A percentile compares a stretch with the other conserved stretches of the same genome.
phyloP scores from a whole-genome alignment of 2,888 invertebrate species.

The Pollenia labialis region DNA sequence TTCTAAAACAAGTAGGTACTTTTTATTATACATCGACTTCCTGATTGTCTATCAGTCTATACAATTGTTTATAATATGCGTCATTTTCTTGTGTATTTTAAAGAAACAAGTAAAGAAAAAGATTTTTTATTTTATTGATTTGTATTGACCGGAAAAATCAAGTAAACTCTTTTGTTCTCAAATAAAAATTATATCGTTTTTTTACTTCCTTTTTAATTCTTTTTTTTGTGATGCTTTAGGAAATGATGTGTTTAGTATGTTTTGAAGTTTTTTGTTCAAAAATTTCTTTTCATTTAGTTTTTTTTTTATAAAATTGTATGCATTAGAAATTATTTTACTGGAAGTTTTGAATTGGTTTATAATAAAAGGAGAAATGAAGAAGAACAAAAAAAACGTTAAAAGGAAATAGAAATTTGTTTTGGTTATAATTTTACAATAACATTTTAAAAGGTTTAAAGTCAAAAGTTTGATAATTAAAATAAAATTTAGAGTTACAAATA shows the following conservation, averaged over 20 bases:
- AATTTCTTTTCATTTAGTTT: slow-evolving; percentile 26
- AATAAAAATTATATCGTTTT: slow-evolving; percentile 27
- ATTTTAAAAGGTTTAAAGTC: slow-evolving; percentile 31
- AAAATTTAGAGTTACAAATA: too few relatives aligned
- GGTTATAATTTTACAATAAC: slow-evolving; percentile 11
- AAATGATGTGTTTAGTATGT: slow-evolving; percentile 62
- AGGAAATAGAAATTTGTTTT: slow-evolving; percentile 56
- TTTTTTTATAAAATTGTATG: slow-evolving; percentile 30
- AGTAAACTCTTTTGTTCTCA: slow-evolving; percentile 65
- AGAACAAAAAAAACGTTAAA: not conserved
- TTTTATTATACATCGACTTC: not conserved
- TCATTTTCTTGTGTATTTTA: not conserved
- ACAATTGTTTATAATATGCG: not conserved
- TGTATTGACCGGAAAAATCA: slow-evolving; percentile 74
- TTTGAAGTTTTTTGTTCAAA: slow-evolving; percentile 72
- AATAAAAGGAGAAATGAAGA: slow-evolving; percentile 20
- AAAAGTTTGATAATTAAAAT: too few relatives aligned
- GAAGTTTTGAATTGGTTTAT: slow-evolving; percentile 70
- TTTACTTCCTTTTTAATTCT: not conserved
- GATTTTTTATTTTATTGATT: slow-evolving; percentile 43
- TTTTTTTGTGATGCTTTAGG: slow-evolving; percentile 45
- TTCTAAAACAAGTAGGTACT: not conserved
- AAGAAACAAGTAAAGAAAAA: not conserved
- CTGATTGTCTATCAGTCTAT: slow-evolving; percentile 17
- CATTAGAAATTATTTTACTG: slow-evolving; percentile 60